Evolutionary conservation across 2,888 invertebrate genomes (phyloP).

Genomic region (Drosophila multiciliata): DNA sequence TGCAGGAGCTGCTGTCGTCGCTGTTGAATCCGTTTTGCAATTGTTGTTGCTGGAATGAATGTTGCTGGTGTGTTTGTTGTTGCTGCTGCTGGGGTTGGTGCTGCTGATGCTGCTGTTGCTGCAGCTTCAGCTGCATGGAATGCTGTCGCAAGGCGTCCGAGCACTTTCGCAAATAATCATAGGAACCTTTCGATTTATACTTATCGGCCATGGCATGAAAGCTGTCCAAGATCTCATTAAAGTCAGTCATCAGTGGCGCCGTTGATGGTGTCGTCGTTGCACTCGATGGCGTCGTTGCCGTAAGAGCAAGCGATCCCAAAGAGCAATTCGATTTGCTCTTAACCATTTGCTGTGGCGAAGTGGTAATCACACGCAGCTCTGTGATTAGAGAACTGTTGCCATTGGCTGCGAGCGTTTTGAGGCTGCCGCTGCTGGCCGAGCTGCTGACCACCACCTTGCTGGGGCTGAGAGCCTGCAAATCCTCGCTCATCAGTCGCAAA

Average conservation of each 20-base stretch:
- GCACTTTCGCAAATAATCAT: slow-evolving; percentile 85
- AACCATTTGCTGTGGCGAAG: slow-evolving; percentile 72
- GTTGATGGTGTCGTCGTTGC: slow-evolving; percentile 82
- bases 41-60: slow-evolving; percentile 69
- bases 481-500: slow-evolving; percentile 84
- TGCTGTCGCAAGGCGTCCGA: slow-evolving; percentile 84
- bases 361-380: slow-evolving; percentile 74
- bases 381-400: slow-evolving; percentile 53
- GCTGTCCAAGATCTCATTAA: slow-evolving; percentile 85
- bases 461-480: slow-evolving; percentile 84
- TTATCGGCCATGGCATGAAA: slow-evolving; percentile 85
- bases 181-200: slow-evolving; percentile 84
- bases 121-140: slow-evolving; percentile 82
- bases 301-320: slow-evolving; percentile 55
- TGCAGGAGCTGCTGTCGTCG: slow-evolving; percentile 83
- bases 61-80: slow-evolving; percentile 74
- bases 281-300: slow-evolving; percentile 68
- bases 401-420: slow-evolving; percentile 63
- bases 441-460: slow-evolving; percentile 73
- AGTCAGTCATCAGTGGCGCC: slow-evolving; percentile 81
- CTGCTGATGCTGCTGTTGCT: slow-evolving; percentile 76
- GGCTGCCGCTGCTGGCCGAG: slow-evolving; percentile 73
- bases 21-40: slow-evolving; percentile 71
- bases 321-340: slow-evolving; percentile 72
- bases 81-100: slow-evolving; percentile 78